These are phyloP conservation scores for Lymantria dispar DNA, from an alignment of 2,888 invertebrate species.

Conservation along the genomic window DNA sequence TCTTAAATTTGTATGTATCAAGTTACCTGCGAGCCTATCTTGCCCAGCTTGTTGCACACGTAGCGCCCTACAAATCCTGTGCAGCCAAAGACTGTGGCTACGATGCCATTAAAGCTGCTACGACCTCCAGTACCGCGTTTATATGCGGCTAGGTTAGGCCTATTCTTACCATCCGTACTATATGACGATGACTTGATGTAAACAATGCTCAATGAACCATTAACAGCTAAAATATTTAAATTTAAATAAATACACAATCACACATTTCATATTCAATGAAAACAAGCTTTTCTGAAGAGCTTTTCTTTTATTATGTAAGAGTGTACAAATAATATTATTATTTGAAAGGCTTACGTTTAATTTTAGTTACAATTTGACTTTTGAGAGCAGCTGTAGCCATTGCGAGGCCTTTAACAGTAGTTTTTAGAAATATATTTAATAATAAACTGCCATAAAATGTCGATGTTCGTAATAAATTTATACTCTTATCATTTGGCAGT, in stretches of 20 bases:
- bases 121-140: slow-evolving; percentile 95
- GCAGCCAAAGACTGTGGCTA: slow-evolving; percentile 98
- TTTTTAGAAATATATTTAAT: slow-evolving; percentile 10
- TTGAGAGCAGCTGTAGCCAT: slow-evolving; percentile 70
- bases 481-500: too few relatives aligned
- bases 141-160: slow-evolving; percentile 84
- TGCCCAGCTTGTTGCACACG: slow-evolving; percentile 95
- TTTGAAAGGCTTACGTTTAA: slow-evolving; percentile 57
- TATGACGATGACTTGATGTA: slow-evolving; percentile 77
- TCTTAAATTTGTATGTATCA: not conserved
- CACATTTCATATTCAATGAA: not conserved
- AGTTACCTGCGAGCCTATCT: slow-evolving; percentile 89
- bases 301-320: slow-evolving; percentile 63
- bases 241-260: not conserved
- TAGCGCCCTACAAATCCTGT: slow-evolving; percentile 94
- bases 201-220: slow-evolving; percentile 66
- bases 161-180: slow-evolving; percentile 67
- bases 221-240: slow-evolving; percentile 45
- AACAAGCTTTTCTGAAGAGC: not conserved
- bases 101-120: slow-evolving; percentile 97
- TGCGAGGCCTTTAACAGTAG: slow-evolving; percentile 44
- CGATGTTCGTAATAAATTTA: too few relatives aligned
- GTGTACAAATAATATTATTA: slow-evolving; percentile 12
- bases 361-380: slow-evolving; percentile 61
- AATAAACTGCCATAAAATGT: not conserved